These are phyloP conservation scores for Platyrinchus mystaceus DNA, from an alignment of 2,797 vertebrate genomes.

Conservation along the genomic window DNA sequence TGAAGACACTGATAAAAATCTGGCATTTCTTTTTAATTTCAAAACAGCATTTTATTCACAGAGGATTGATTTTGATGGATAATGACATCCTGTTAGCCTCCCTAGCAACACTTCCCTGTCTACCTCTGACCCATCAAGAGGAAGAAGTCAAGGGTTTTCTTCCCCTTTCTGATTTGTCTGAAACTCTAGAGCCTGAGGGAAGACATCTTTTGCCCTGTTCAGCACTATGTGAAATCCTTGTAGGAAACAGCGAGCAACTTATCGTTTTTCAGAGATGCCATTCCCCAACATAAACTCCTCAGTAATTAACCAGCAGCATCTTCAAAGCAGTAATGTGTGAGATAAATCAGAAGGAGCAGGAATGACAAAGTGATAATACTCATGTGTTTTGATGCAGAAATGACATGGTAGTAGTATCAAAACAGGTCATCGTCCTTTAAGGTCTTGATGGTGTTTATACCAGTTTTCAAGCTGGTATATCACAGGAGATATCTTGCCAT, in stretches of 20 bases:
- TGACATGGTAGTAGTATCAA: not conserved
- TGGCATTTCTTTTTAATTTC: not conserved
- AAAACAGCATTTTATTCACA: not conserved
- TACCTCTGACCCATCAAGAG: not conserved
- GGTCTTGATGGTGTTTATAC: not conserved
- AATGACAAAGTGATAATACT: not conserved
- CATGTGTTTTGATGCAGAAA: not conserved
- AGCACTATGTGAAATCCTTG: not conserved
- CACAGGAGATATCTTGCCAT: not conserved
- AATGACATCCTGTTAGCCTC: not conserved
- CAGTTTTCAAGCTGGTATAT: not conserved
- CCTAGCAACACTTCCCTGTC: not conserved
- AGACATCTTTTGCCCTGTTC: not conserved
- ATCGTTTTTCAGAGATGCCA: not conserved
- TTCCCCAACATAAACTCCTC: not conserved
- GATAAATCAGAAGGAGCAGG: not conserved
- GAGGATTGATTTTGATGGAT: not conserved
- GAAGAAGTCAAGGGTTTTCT: not conserved
- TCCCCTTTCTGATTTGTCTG: not conserved
- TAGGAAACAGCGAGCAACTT: not conserved
- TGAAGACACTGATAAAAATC: not conserved
- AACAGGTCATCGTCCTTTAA: not conserved
- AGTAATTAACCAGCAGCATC: constrained; percentile 6
- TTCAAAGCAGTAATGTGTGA: not conserved
- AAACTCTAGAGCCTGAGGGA: not conserved